A percentile compares a stretch with the other conserved stretches of the same genome.
phyloP scores from a whole-genome alignment of 2,113 vertebrate genomes.

The Burhinus oedicnemus region DNA sequence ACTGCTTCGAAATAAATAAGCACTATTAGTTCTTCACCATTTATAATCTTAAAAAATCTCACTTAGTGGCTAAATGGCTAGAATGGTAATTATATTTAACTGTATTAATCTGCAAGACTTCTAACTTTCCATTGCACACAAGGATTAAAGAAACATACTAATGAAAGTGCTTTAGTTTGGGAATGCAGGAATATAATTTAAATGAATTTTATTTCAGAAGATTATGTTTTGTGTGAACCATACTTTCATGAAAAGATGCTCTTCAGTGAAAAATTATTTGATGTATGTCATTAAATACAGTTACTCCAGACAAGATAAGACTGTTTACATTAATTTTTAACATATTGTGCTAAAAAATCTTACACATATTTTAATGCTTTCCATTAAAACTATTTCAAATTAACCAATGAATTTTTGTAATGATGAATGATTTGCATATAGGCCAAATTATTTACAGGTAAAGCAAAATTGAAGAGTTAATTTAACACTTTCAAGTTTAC shows the following conservation, averaged over 20 bases:
- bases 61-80: background rate
- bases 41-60: background rate
- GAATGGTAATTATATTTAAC: background rate
- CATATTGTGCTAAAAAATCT: background rate
- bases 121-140: background rate
- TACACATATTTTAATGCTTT: background rate
- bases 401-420: background rate
- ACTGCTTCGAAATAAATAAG: background rate
- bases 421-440: background rate
- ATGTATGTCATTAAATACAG: background rate
- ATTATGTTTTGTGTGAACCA: background rate
- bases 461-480: background rate
- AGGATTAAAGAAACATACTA: background rate
- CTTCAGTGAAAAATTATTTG: background rate
- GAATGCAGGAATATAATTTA: background rate
- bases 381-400: background rate
- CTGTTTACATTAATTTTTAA: background rate
- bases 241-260: background rate
- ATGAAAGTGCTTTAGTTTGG: background rate
- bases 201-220: background rate
- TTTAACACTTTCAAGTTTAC: too few species aligned
- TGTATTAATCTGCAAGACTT: background rate
- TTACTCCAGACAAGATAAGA: background rate
- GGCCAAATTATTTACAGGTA: background rate
- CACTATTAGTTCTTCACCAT: background rate